phyloP scores from a whole-genome alignment of 2,113 vertebrate species.

The Oryzias woworae region DNA sequence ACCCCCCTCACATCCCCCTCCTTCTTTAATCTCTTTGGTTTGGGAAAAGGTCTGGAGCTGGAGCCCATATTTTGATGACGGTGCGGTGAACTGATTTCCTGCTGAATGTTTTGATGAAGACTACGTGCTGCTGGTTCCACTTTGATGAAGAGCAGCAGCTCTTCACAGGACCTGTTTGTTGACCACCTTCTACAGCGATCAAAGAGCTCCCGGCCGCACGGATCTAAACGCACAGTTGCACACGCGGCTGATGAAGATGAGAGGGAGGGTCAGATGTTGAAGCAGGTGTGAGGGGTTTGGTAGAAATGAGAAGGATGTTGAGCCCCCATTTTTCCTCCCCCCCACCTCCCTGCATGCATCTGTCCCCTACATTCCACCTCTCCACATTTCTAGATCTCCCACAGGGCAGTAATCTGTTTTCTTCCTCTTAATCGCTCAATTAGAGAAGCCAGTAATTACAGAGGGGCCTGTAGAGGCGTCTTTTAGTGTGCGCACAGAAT shows the following conservation, averaged over 20 bases:
- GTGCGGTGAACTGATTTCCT: conserved; percentile 11
- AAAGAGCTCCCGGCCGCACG: conserved; percentile 20
- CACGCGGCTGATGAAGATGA: not conserved
- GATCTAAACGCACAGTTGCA: conserved; percentile 2
- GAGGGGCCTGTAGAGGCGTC: conserved; percentile 46
- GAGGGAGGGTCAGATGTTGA: conserved; percentile 21
- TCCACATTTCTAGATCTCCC: conserved; percentile 16
- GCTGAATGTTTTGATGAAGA: conserved; percentile 25
- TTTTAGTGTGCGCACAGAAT: conserved; percentile 32
- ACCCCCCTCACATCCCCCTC: conserved; percentile 19
- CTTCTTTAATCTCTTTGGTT: conserved; percentile 1
- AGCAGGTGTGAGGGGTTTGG: conserved; percentile 19
- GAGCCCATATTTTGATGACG: no score
- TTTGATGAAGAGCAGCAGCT: conserved; percentile 40
- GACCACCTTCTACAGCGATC: conserved; percentile 24
- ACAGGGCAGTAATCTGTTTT: conserved; percentile 45
- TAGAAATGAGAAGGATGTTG: conserved; percentile 14
- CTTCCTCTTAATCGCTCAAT: conserved; percentile 46
- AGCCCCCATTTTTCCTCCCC: conserved; percentile 1
- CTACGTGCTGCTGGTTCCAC: conserved; percentile 10
- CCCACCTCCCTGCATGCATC: not conserved
- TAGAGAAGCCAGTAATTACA: conserved; percentile 52
- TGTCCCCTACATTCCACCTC: conserved; percentile 13
- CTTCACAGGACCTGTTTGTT: conserved; percentile 33
- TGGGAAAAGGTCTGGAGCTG: not conserved